Conservation (phyloP, 92 coral and sea anemone genomes). For the Actinostola sp. region DNA sequence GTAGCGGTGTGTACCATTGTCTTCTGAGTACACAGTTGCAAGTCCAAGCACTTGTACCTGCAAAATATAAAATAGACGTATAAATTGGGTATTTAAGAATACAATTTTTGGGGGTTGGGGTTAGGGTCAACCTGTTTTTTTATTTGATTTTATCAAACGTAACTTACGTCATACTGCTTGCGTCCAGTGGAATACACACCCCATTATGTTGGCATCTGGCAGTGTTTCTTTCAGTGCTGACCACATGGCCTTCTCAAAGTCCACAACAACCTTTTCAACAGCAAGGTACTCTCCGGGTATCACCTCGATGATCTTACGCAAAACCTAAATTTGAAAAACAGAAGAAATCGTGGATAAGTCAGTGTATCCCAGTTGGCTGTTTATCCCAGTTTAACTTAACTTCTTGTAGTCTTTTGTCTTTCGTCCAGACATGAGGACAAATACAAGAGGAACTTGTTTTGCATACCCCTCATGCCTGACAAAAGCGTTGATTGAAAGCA, state of each 20-base stretch:
- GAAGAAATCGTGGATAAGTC: no score
- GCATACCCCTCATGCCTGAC: constrained; percentile 14
- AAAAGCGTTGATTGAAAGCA: constrained; percentile 25
- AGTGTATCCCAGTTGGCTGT: no score
- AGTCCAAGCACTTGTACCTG: constrained; percentile 28
- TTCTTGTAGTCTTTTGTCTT: constrained; percentile 33
- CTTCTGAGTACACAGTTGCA: no score
- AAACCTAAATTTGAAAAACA: constrained; percentile 9
- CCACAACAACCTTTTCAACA: not conserved
- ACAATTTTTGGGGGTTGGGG: no score
- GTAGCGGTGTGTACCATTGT: constrained; percentile 21
- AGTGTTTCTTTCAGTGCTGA: constrained; percentile 4
- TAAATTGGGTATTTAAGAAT: no score
- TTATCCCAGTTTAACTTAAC: no score
- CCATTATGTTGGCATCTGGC: not conserved
- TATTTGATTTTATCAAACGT: not conserved
- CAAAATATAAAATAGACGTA: no score
- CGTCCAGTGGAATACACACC: constrained; percentile 42
- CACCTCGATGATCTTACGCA: constrained; percentile 3
- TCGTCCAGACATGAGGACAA: constrained; percentile 30
- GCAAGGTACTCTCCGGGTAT: no score
- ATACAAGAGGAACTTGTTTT: constrained; percentile 47
- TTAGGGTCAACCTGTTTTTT: no score
- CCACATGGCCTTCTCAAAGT: constrained; percentile 38
- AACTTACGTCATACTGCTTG: constrained; percentile 42